A percentile compares a stretch with the other conserved stretches of the same genome.
Evolutionary conservation across 2,888 invertebrate species (phyloP).

Genomic region (Bimastos eiseni): DNA sequence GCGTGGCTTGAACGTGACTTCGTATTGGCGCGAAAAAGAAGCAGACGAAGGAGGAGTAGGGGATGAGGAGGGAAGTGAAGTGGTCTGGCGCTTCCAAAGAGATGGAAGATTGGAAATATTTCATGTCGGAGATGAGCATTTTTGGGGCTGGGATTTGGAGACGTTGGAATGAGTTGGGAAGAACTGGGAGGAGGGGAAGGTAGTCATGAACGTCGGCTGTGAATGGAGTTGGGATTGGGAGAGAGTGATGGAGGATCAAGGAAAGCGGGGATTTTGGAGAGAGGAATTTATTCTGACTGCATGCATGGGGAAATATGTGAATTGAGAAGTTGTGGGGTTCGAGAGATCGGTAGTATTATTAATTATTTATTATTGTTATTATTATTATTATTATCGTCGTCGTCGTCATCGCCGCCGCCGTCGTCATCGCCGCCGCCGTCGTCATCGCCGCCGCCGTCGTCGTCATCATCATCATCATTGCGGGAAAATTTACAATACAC

Average conservation of each 20-base stretch:
- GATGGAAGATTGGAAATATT: not conserved
- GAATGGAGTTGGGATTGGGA: not conserved
- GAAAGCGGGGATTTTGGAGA: not conserved
- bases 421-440: too few species aligned
- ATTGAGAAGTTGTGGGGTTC: not conserved
- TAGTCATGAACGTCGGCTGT: not conserved
- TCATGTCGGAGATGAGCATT: not conserved
- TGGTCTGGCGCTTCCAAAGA: slow-evolving; percentile 6
- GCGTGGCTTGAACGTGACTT: not conserved
- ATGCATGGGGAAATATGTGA: not conserved
- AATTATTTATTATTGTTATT: too few species aligned
- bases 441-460: too few species aligned
- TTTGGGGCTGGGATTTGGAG: not conserved
- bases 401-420: too few species aligned
- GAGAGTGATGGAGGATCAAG: not conserved
- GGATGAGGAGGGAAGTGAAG: not conserved
- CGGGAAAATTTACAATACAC: too few species aligned
- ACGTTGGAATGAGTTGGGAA: not conserved
- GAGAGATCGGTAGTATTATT: not conserved
- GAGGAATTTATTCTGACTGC: not conserved
- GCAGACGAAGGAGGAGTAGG: not conserved
- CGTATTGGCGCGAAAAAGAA: not conserved
- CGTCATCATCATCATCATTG: too few species aligned
- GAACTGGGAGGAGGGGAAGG: not conserved
- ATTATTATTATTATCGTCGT: too few species aligned